A percentile compares a stretch with the other conserved stretches of the same genome.
phyloP scores from a whole-genome alignment of 2,797 vertebrate genomes.

The Pseudochirops corinnae region DNA sequence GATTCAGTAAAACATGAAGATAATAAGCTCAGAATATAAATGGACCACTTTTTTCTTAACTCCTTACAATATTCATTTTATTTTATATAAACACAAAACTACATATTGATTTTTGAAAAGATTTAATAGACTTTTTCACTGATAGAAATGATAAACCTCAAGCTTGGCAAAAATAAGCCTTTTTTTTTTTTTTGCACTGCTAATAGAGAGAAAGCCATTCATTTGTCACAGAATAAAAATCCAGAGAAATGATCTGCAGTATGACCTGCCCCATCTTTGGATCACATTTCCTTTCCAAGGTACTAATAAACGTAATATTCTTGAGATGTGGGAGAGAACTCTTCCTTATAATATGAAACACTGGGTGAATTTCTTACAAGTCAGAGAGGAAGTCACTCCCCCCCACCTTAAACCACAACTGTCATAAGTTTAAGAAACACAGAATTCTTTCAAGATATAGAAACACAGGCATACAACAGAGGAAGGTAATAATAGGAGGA shows the following conservation, averaged over 20 bases:
- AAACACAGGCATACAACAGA: neutral
- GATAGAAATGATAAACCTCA: neutral
- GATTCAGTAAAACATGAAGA: neutral
- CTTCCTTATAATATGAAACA: conserved; percentile 7
- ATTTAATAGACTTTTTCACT: conserved; percentile 17
- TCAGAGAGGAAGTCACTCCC: conserved; percentile 6
- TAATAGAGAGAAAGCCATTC: conserved; percentile 8
- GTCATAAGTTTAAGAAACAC: neutral
- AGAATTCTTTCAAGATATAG: neutral
- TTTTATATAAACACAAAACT: conserved; percentile 12
- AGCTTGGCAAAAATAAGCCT: conserved; percentile 23
- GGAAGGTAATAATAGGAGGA: neutral
- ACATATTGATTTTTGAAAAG: conserved; percentile 27
- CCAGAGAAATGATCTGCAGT: neutral
- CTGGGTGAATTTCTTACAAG: conserved; percentile 39
- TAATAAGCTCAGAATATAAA: neutral
- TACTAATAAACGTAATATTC: neutral
- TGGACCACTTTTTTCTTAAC: neutral
- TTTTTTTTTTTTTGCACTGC: neutral
- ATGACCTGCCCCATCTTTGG: neutral
- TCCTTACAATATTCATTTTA: conserved; percentile 1
- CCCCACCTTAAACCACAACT: conserved; percentile 26
- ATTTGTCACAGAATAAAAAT: neutral
- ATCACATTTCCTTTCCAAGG: conserved; percentile 13
- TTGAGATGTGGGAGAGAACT: conserved; percentile 19